Evolutionary conservation across 2,113 vertebrate species (phyloP).

Genomic region (Xiphophorus maculatus): DNA sequence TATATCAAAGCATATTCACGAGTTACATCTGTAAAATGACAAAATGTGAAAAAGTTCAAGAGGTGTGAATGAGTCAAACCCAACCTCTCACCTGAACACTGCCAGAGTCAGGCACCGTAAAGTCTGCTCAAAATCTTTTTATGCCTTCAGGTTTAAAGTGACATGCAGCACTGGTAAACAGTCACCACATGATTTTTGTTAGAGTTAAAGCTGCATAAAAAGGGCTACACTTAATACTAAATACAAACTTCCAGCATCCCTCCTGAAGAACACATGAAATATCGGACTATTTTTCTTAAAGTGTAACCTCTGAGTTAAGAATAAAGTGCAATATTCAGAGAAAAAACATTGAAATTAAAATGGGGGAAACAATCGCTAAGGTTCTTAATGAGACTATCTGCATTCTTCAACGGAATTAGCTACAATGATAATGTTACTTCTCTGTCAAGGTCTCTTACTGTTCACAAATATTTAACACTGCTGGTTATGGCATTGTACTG

Average conservation of each 20-base stretch:
- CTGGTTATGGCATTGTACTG: conserved; percentile 12
- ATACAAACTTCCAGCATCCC: neutral
- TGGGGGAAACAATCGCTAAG: too few relatives aligned
- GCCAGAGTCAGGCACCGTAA: too few relatives aligned
- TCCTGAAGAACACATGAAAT: neutral
- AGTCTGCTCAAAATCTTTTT: too few relatives aligned
- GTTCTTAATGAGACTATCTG: neutral
- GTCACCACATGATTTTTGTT: neutral
- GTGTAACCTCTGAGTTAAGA: neutral
- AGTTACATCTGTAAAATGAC: too few relatives aligned
- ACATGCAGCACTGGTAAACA: neutral
- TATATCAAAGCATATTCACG: too few relatives aligned
- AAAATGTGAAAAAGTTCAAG: too few relatives aligned
- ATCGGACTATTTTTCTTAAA: neutral
- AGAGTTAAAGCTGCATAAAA: neutral
- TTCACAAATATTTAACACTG: conserved; percentile 34
- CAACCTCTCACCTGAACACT: too few relatives aligned
- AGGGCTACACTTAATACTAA: neutral
- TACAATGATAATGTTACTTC: conserved; percentile 12
- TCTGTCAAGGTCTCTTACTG: conserved; percentile 10
- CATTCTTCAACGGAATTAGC: neutral
- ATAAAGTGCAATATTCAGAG: neutral
- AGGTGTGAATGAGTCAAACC: too few relatives aligned
- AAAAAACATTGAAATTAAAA: neutral
- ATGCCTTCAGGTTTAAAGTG: neutral